Percentiles rank a stretch among this genome's conserved stretches.
phyloP scores from a whole-genome alignment of 2,888 invertebrate species.

The Lithosia quadra region DNA sequence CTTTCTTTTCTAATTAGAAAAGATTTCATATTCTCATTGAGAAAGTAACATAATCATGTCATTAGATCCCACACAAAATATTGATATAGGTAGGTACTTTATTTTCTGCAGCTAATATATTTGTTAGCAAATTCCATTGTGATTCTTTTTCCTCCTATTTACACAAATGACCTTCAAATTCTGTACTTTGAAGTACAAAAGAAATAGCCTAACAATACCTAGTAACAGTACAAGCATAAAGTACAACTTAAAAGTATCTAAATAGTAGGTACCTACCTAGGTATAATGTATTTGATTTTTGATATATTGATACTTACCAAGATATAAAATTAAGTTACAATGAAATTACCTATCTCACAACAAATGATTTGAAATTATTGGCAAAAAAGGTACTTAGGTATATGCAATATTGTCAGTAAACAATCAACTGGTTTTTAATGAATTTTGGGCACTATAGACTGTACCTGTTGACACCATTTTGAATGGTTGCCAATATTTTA shows the following conservation, averaged over 20 bases:
- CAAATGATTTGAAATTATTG: slow-evolving; percentile 13
- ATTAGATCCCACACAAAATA: neutral
- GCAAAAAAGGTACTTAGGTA: slow-evolving; percentile 34
- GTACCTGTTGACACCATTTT: slow-evolving; percentile 64
- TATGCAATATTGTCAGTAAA: slow-evolving; percentile 41
- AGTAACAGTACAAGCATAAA: neutral
- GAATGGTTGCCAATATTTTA: slow-evolving; percentile 63
- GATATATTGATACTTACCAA: slow-evolving; percentile 2
- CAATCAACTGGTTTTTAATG: slow-evolving; percentile 50
- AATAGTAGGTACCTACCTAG: neutral
- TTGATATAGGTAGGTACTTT: too few relatives aligned
- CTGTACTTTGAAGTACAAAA: slow-evolving; percentile 18
- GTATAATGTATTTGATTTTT: neutral
- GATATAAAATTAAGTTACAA: too few relatives aligned
- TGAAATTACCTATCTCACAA: neutral
- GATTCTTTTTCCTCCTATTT: slow-evolving; percentile 33
- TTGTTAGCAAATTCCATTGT: slow-evolving; percentile 30
- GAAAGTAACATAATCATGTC: neutral
- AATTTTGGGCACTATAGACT: slow-evolving; percentile 47
- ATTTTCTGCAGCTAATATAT: neutral
- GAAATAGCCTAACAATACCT: neutral
- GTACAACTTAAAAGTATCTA: neutral
- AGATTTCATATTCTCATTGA: neutral
- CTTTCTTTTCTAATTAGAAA: neutral
- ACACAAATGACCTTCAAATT: slow-evolving; percentile 32